Conservation (phyloP, 2,797 vertebrate species). For the Bucorvus abyssinicus region DNA sequence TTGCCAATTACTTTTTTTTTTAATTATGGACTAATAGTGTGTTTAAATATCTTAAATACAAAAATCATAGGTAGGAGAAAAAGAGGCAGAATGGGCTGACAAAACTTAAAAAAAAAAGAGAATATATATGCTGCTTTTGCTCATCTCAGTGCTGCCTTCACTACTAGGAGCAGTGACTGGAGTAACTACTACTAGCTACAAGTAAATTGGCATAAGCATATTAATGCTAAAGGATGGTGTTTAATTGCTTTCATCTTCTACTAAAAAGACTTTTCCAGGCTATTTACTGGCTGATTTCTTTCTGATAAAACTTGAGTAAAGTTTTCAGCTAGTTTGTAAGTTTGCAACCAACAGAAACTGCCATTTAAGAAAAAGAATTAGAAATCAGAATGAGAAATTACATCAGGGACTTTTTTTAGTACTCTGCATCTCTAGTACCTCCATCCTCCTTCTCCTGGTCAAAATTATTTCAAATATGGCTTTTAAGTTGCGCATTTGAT, state of each 20-base stretch:
- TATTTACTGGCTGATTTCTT: not conserved
- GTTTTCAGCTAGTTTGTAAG: not conserved
- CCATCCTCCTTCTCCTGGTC: fast-evolving
- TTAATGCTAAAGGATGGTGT: not conserved
- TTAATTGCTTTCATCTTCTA: not conserved
- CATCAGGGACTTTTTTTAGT: not conserved
- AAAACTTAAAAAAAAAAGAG: not conserved
- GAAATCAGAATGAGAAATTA: not conserved
- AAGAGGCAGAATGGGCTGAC: not conserved
- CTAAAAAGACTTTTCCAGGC: not conserved
- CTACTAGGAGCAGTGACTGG: not conserved
- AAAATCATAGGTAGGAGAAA: not conserved
- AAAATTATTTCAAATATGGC: not conserved
- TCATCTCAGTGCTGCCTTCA: not conserved
- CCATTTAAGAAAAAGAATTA: not conserved
- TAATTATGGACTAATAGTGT: not conserved
- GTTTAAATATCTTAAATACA: not conserved
- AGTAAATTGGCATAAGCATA: not conserved
- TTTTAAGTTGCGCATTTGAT: too few species aligned
- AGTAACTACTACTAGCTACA: not conserved
- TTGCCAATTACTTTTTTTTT: not conserved
- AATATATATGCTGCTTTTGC: not conserved
- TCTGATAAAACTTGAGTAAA: not conserved
- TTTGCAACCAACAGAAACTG: not conserved
- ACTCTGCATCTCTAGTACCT: not conserved